phyloP scores from a whole-genome alignment of 2,113 vertebrate species.

The Eptesicus fuscus region DNA sequence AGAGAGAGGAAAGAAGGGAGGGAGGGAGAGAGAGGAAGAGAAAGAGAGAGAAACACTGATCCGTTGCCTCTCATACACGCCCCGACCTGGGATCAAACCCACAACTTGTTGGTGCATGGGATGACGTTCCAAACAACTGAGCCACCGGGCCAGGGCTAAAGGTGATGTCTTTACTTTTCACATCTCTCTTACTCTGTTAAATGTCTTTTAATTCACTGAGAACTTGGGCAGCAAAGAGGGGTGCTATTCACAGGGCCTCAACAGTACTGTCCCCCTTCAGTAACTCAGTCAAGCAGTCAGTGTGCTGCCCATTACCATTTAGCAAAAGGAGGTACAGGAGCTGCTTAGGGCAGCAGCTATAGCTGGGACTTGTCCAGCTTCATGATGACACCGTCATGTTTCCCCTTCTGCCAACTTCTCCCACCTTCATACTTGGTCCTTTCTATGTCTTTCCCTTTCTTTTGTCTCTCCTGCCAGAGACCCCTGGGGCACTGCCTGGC shows the following conservation, averaged over 20 bases:
- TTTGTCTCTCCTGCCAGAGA: background rate
- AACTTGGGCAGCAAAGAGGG: slow-evolving; percentile 23
- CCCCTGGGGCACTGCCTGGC: background rate
- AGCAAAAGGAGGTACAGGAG: background rate
- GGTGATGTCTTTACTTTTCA: background rate
- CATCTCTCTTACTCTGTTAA: background rate
- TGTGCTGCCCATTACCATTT: background rate
- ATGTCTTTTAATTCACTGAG: background rate
- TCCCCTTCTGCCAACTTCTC: background rate
- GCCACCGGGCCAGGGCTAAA: background rate
- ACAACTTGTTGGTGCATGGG: background rate
- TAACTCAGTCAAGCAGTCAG: background rate
- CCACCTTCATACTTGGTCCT: background rate
- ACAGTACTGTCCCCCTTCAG: background rate
- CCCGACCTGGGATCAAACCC: background rate
- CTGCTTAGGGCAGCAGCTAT: background rate
- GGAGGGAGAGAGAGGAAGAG: background rate
- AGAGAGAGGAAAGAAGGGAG: background rate
- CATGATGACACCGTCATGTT: rapidly evolving
- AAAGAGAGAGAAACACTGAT: background rate
- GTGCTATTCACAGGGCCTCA: background rate
- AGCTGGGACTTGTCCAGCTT: background rate
- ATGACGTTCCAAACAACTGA: background rate
- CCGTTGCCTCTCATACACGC: background rate
- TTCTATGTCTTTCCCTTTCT: background rate